Evolutionary conservation across 2,888 invertebrate genomes (phyloP).

Genomic region (Cephus runcator): DNA sequence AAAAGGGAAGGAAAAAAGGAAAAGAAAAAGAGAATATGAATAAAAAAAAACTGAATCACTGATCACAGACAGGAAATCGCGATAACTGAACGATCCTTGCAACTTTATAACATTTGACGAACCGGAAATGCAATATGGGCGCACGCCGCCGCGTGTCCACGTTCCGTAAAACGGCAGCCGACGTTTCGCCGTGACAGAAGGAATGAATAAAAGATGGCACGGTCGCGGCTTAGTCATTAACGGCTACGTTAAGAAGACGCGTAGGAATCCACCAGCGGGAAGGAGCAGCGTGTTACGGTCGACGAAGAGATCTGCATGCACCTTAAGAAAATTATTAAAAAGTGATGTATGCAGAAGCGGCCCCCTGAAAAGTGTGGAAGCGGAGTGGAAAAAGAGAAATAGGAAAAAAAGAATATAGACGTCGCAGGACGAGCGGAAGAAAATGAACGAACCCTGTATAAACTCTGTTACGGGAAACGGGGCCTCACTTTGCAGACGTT

Average conservation of each 20-base stretch:
- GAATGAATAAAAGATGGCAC: conserved; percentile 55
- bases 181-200: conserved; percentile 42
- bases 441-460: conserved; percentile 12
- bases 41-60: conserved; percentile 25
- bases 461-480: conserved; percentile 22
- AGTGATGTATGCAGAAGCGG: not conserved
- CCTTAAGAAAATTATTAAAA: not conserved
- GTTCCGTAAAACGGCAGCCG: conserved; percentile 40
- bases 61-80: conserved; percentile 53
- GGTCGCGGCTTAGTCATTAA: conserved; percentile 28
- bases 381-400: not conserved
- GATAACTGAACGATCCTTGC: conserved; percentile 37
- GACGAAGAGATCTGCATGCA: not conserved
- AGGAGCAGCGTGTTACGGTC: not conserved
- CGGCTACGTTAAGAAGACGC: conserved; percentile 6
- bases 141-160: conserved; percentile 33
- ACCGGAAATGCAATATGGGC: conserved; percentile 48
- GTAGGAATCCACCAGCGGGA: not conserved
- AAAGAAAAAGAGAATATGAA: conserved; percentile 8
- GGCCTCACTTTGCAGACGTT: conserved; percentile 21
- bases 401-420: not conserved
- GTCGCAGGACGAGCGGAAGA: not conserved
- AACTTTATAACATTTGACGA: conserved; percentile 45
- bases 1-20: not conserved
- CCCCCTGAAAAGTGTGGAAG: not conserved